Conservation (phyloP, 2,113 vertebrate genomes). For the Megaleporinus macrocephalus region DNA sequence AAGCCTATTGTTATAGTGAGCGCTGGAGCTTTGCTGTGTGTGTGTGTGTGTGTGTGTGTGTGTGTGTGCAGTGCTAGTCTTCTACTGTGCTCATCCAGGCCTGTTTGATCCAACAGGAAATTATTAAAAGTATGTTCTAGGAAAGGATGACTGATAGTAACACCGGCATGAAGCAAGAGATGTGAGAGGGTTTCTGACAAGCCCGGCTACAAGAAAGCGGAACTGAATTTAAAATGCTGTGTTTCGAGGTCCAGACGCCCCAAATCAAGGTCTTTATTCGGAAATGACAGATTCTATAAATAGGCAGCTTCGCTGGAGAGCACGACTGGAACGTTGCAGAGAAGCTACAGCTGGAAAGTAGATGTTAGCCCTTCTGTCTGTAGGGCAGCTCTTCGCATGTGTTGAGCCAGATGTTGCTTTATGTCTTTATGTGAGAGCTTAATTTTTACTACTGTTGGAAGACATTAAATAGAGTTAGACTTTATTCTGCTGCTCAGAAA, state of each 20-base stretch:
- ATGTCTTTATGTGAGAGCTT: too few species aligned
- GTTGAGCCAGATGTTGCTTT: background rate
- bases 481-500: too few species aligned
- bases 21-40: conserved; percentile 36
- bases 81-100: conserved; percentile 7
- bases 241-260: background rate
- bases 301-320: background rate
- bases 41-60: conserved; percentile 14
- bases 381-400: background rate
- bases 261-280: background rate
- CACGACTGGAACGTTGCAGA: too few species aligned
- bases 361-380: background rate
- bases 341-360: background rate
- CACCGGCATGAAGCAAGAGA: conserved; percentile 28
- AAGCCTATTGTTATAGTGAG: conserved; percentile 33
- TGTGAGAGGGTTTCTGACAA: conserved; percentile 6
- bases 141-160: conserved; percentile 27
- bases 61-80: conserved; percentile 36
- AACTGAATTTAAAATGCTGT: conserved; percentile 5
- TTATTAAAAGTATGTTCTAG: conserved; percentile 42
- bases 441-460: too few species aligned
- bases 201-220: conserved; percentile 5
- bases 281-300: conserved; percentile 3
- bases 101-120: conserved; percentile 24
- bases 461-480: too few species aligned